Conservation (phyloP, 2,888 invertebrate genomes). For the Microctonus hyperodae region DNA sequence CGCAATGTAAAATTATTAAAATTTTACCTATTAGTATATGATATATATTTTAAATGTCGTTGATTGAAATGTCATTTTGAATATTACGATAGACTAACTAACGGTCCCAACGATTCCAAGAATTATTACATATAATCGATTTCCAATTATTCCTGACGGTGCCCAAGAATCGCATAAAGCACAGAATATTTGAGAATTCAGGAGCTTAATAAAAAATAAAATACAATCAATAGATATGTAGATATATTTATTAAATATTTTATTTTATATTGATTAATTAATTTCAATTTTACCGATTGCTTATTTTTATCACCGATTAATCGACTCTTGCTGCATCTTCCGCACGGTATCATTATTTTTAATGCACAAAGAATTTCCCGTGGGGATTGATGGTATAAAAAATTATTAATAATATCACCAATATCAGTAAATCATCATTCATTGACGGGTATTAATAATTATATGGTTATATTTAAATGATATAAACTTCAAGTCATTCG, state of each 20-base stretch:
- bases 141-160: constrained; percentile 47
- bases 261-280: not conserved
- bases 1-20: not conserved
- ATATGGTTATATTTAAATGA: not conserved
- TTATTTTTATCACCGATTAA: constrained; percentile 40
- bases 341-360: constrained; percentile 38
- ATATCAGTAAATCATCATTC: not conserved
- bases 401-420: constrained; percentile 5
- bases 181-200: constrained; percentile 50
- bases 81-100: constrained; percentile 51
- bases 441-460: not conserved
- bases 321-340: constrained; percentile 37
- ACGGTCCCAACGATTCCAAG: constrained; percentile 60
- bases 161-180: constrained; percentile 53
- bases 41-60: not conserved
- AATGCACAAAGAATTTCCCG: not conserved
- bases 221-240: not conserved
- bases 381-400: not conserved
- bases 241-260: not conserved
- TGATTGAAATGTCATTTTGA: constrained; percentile 19
- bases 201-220: constrained; percentile 38
- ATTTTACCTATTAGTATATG: not conserved
- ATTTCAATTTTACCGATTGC: constrained; percentile 46
- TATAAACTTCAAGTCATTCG: not conserved
- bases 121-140: constrained; percentile 53